These are phyloP conservation scores for Mirounga angustirostris DNA, from an alignment of 2,113 vertebrate genomes.

Conservation along the genomic window DNA sequence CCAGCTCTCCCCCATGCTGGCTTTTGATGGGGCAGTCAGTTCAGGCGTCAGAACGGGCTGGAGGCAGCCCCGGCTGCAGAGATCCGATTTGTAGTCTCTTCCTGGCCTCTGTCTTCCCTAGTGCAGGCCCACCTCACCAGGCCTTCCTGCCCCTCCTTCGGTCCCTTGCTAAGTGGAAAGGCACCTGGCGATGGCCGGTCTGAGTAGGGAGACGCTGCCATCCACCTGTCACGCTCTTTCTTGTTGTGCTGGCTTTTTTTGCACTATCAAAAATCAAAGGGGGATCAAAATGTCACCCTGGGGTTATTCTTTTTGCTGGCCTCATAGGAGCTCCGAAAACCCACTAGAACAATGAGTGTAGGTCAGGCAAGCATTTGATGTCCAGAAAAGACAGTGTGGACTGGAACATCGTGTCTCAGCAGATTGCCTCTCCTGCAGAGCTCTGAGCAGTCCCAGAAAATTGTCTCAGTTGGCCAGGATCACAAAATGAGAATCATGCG, in stretches of 20 bases:
- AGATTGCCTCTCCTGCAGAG: neutral
- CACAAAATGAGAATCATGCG: neutral
- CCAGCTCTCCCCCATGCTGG: neutral
- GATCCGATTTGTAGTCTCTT: slow-evolving; percentile 23
- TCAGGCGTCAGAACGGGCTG: neutral
- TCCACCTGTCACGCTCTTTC: neutral
- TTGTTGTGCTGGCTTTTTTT: neutral
- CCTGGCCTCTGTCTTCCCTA: neutral
- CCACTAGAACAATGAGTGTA: neutral
- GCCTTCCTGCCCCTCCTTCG: neutral
- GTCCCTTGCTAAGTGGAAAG: neutral
- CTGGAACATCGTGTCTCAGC: neutral
- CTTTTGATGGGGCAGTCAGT: slow-evolving; percentile 54
- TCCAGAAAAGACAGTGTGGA: neutral
- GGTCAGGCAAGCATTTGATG: neutral
- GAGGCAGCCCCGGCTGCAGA: neutral
- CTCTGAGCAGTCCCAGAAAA: neutral
- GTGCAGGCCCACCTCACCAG: neutral
- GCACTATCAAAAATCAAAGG: neutral
- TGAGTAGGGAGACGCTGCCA: accelerated
- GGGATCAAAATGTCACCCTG: neutral
- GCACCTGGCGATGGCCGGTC: accelerated
- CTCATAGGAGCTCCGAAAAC: neutral
- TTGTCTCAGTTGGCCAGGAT: neutral
- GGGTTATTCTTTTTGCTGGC: neutral